Percentiles rank a stretch among this genome's conserved stretches.
Evolutionary conservation across 2,797 vertebrate genomes (phyloP).

Genomic region (Megalops cyprinoides): DNA sequence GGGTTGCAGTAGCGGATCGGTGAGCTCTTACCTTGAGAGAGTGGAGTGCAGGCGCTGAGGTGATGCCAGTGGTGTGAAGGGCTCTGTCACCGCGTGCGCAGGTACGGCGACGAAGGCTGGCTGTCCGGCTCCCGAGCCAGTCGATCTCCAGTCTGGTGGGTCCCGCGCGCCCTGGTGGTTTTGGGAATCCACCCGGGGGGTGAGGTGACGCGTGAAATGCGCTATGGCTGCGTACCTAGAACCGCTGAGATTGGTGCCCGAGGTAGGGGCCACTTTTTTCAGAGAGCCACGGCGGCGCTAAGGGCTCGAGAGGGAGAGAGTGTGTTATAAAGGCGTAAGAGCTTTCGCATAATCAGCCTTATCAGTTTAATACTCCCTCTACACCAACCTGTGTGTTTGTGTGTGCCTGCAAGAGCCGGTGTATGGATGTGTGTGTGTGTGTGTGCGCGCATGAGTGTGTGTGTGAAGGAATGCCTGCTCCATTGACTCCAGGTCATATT

Average conservation of each 20-base stretch:
- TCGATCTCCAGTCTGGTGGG: neutral
- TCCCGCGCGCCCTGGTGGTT: neutral
- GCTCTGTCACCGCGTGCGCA: neutral
- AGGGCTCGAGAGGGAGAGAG: neutral
- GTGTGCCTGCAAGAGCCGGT: neutral
- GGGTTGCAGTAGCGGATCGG: neutral
- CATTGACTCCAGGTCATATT: conserved; percentile 59
- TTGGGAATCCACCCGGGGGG: neutral
- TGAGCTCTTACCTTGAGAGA: neutral
- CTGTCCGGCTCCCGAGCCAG: neutral
- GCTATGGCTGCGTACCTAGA: neutral
- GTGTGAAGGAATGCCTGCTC: conserved; percentile 36
- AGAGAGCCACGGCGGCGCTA: neutral
- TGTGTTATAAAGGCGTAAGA: conserved; percentile 2
- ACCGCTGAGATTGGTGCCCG: neutral
- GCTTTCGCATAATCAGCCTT: conserved; percentile 23
- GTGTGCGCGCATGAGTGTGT: neutral
- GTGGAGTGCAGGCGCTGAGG: neutral
- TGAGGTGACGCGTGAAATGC: conserved; percentile 4
- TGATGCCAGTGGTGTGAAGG: neutral
- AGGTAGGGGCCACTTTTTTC: neutral
- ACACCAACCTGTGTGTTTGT: neutral
- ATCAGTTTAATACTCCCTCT: conserved; percentile 20
- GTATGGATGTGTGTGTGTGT: neutral
- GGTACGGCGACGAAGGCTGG: neutral